Base-by-base conservation (phyloP, 2,888 invertebrate species). In the Sphaerophoria rueppellii region DNA sequence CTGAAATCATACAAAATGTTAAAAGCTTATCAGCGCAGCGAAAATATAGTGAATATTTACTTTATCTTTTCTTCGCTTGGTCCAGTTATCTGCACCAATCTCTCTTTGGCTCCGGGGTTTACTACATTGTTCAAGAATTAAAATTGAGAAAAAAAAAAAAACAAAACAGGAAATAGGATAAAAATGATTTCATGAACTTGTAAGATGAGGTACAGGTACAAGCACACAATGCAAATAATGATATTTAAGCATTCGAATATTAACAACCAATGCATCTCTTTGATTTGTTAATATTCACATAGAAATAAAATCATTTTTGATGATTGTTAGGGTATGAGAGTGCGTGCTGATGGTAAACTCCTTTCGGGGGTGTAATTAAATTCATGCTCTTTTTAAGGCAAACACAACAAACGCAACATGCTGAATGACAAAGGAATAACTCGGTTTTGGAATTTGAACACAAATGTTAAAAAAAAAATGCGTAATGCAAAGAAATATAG, bases 41-140 rank as follows among this genome's bases (percentile, higher is more conserved):
- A 4, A 1, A 40, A 9, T 43, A 43, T 43, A 43, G 1, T 24
- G 24, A 24, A 43, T 11, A 43, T 9, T 43, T 92, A 98, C 97
- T 95, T 95, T 86, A 98, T 98, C 92, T 97, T 96, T 90, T 98
- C 98, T 93, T 98, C 97, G 89, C 95, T 96, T 37, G 97, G 96
- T 83, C 98, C 98, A 86, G 98, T 98, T 89, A 98, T 98, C 93
- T 98, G 98, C 89, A 98, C 97, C 89, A 98, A 94, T 89, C 98
- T 94, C 93, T 98, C 98, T 93, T 97, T 98, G 81, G 98, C 97
- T 89, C 98, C 98, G 88, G 98, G 97, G 92, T 95, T 97, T 87
- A 98, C 98, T 98, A 94, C 24, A 24, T 24, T 24, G 24, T 24
- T 24, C n/a, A n/a, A n/a, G n/a, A 82, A 94, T 83, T 80, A 11